phyloP scores from a whole-genome alignment of 2,888 invertebrate genomes.

The Xylota sylvarum region DNA sequence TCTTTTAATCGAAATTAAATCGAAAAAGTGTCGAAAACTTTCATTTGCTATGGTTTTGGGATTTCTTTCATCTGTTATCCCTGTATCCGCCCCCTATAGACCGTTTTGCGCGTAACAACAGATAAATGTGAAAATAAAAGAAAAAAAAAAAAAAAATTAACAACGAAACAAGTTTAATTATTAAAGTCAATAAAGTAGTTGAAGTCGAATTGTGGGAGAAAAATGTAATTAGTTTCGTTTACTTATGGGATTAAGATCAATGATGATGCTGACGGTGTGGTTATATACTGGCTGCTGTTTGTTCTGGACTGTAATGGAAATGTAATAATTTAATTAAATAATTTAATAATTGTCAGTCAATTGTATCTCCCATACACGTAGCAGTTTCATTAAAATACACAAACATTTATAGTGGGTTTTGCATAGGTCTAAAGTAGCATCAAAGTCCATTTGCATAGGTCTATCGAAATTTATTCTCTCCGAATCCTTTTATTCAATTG shows the following conservation, averaged over 20 bases:
- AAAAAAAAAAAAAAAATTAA: conserved; percentile 3
- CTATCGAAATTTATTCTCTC: background rate
- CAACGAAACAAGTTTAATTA: conserved; percentile 62
- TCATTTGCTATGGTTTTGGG: conserved; percentile 14
- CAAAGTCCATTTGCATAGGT: too few relatives aligned
- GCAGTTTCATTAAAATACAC: too few relatives aligned
- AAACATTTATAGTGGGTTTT: too few relatives aligned
- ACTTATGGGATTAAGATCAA: conserved; percentile 79
- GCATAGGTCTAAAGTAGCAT: too few relatives aligned
- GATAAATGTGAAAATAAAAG: conserved; percentile 23
- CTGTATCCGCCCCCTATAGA: background rate
- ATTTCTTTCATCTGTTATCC: background rate
- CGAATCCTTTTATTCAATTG: background rate
- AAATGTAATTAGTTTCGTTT: conserved; percentile 82
- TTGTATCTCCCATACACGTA: too few relatives aligned
- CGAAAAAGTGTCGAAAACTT: conserved; percentile 61
- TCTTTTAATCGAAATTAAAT: conserved; percentile 62
- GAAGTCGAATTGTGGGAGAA: conserved; percentile 56
- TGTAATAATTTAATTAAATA: too few relatives aligned
- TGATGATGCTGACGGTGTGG: conserved; percentile 24
- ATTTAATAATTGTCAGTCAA: too few relatives aligned
- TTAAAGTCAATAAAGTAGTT: conserved; percentile 64
- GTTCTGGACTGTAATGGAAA: background rate
- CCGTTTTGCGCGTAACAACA: conserved; percentile 11
- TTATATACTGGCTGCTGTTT: background rate